Base-by-base conservation (phyloP, 2,888 invertebrate genomes). In the Amiota communis region DNA sequence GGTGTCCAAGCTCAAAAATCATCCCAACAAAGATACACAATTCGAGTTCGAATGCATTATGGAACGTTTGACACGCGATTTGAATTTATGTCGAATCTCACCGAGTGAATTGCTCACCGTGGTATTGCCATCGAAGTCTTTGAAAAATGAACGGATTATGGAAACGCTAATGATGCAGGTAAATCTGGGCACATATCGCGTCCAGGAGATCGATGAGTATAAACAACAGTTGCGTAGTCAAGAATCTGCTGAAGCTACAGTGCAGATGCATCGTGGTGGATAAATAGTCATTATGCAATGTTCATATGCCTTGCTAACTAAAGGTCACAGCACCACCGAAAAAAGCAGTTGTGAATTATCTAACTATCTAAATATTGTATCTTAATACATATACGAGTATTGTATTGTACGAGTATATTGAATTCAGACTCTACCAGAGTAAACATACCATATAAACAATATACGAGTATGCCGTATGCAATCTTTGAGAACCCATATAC, bases 101-200 rank as follows among this genome's bases (percentile, higher is more conserved):
- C 97, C 97, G 15, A 96, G 97, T 89, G 97, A 97, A 90, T 92
- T 97, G 82, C 96, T 97, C 78, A 96, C 96, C 91, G 96, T 97
- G 86, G 97, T 97, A 76, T 91, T 97, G 83, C 97, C 97, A 67
- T 96, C 97, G 75, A 97, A 97, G 89, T 96, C 97, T 65, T 96
- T 97, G 83, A 96, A 95, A 89, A 97, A 97, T 90, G 97, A 97
- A 90, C 92, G 95, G 73, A 97, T 97, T 81, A 91, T 97, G 86
- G 97, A 97, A 89, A 97, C 97, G 6, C 91, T 97, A 67, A 96
- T 97, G 95, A 95, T 94, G 90, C 97, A 97, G 90, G 97, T 97
- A 70, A 97, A 96, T 90, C 94, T 96, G 2, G 97, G 97, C 63
- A 97, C 97, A 92, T 97, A 97, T 90, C 92, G 97, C 75, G 95